phyloP scores from a whole-genome alignment of 2,113 vertebrate species.

The Dendrocopos noguchii region DNA sequence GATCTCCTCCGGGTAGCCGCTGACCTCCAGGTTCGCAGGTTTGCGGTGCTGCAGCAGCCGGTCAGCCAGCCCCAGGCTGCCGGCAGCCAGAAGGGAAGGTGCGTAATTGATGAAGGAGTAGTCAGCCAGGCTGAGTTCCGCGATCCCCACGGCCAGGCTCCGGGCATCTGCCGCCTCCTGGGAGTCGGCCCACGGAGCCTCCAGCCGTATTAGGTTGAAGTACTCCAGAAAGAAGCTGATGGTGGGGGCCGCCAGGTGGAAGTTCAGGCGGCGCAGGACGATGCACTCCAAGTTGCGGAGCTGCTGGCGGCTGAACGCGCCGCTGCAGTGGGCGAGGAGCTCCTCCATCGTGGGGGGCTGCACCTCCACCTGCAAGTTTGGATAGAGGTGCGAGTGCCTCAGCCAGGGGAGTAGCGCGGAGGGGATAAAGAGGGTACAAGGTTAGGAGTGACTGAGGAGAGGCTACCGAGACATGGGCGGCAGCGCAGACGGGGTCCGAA shows the following conservation, averaged over 20 bases:
- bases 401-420: neutral
- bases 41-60: slow-evolving; percentile 71
- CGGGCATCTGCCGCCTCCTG: slow-evolving; percentile 53
- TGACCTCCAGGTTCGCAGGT: slow-evolving; percentile 43
- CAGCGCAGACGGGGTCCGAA: neutral
- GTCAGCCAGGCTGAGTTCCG: slow-evolving; percentile 91
- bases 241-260: slow-evolving; percentile 87
- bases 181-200: neutral
- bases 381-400: neutral
- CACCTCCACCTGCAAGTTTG: slow-evolving; percentile 85
- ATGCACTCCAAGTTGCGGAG: slow-evolving; percentile 93
- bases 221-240: slow-evolving; percentile 90
- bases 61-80: slow-evolving; percentile 82
- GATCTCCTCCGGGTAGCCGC: slow-evolving; percentile 45
- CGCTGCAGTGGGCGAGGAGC: slow-evolving; percentile 88
- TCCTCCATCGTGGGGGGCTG: slow-evolving; percentile 85
- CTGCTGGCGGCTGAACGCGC: slow-evolving; percentile 87
- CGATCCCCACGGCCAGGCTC: slow-evolving; percentile 80
- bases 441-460: neutral
- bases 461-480: neutral
- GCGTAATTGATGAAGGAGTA: slow-evolving; percentile 87
- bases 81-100: slow-evolving; percentile 86
- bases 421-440: too few relatives aligned
- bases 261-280: slow-evolving; percentile 85
- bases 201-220: slow-evolving; percentile 76